These are phyloP conservation scores for Catostylus mosaicus DNA, from an alignment of 30 jellyfish, hydroid and myxozoan genomes.

Conservation along the genomic window DNA sequence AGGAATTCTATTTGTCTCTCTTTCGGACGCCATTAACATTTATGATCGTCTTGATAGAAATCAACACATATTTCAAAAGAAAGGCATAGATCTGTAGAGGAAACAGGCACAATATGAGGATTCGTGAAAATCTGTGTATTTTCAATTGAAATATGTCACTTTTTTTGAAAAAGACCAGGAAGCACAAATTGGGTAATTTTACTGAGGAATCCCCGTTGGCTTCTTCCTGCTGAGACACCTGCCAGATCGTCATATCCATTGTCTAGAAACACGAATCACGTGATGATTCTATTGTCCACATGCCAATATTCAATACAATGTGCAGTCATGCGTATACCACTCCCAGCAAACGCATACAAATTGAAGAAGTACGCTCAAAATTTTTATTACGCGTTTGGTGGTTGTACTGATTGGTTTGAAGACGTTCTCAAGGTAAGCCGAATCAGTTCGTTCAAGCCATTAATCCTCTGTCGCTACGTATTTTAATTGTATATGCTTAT, in stretches of 20 bases:
- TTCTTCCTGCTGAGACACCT: constrained; percentile 22
- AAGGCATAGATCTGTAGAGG: no score
- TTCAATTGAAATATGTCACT: background rate
- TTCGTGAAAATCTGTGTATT: no score
- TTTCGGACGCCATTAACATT: no score
- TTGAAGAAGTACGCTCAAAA: background rate
- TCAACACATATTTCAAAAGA: no score
- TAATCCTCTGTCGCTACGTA: no score
- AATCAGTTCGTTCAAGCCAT: no score
- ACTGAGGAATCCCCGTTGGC: constrained; percentile 21
- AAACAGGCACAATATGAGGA: no score
- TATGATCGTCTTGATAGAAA: no score
- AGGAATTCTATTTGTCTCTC: no score
- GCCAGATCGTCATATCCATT: constrained; percentile 2
- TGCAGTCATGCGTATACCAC: constrained; percentile 71
- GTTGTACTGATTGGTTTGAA: no score
- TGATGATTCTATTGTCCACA: constrained; percentile 27
- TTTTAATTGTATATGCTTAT: background rate
- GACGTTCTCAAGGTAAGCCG: no score
- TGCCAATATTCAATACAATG: constrained; percentile 34
- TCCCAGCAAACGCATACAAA: constrained; percentile 11
- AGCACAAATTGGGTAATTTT: background rate
- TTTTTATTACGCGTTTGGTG: constrained; percentile 19
- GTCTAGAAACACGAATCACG: constrained; percentile 23
- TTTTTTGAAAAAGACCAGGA: constrained; percentile 17